These are phyloP conservation scores for Ascidia mentula DNA, from an alignment of 23 tunicate genomes.

Conservation along the genomic window DNA sequence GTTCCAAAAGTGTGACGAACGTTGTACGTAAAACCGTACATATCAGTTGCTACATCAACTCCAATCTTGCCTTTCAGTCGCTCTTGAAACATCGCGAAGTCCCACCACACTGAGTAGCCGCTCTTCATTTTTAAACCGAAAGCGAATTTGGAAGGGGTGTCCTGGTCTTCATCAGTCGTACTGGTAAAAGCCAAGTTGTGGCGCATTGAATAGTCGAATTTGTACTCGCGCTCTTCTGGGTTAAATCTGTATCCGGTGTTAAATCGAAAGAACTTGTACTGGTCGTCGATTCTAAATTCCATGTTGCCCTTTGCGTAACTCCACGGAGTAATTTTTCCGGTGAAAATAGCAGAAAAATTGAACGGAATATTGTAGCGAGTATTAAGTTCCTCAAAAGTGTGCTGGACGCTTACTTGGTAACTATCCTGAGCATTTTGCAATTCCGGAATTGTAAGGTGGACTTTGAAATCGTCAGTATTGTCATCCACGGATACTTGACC, in stretches of 20 bases:
- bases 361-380: neutral
- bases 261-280: slow-evolving; percentile 12
- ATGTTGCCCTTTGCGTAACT: slow-evolving; percentile 6
- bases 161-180: neutral
- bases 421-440: neutral
- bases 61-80: slow-evolving; percentile 7
- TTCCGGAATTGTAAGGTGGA: neutral
- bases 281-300: neutral
- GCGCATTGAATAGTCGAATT: slow-evolving; percentile 7
- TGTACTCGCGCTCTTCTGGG: neutral
- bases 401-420: slow-evolving; percentile 5
- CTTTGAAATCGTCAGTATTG: neutral
- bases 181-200: slow-evolving; percentile 5
- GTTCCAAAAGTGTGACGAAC: neutral
- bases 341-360: neutral
- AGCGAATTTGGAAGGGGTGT: neutral
- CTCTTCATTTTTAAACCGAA: neutral
- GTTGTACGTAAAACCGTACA: neutral
- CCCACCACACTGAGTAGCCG: neutral
- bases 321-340: slow-evolving; percentile 15
- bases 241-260: slow-evolving; percentile 8
- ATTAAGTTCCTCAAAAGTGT: neutral
- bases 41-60: neutral
- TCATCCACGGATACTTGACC: neutral
- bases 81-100: slow-evolving; percentile 13